These are phyloP conservation scores for Erebia palarica DNA, from an alignment of 2,888 invertebrate species.

Conservation along the genomic window DNA sequence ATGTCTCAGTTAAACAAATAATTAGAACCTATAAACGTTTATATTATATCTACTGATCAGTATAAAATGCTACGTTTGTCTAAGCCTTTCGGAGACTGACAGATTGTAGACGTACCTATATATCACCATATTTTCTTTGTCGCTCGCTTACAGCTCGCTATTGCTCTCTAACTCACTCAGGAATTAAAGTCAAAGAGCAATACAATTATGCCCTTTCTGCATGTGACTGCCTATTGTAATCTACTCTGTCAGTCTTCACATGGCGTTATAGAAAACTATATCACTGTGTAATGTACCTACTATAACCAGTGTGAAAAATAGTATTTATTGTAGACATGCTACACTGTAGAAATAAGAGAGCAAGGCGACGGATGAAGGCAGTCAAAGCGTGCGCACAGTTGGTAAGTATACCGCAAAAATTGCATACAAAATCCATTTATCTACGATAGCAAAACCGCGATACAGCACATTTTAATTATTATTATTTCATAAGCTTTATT, in stretches of 20 bases:
- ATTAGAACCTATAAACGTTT: slow-evolving; percentile 21
- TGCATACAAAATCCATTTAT: slow-evolving; percentile 7
- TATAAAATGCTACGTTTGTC: slow-evolving; percentile 18
- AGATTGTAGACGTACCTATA: slow-evolving; percentile 2
- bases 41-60: slow-evolving; percentile 12
- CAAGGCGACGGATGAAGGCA: slow-evolving; percentile 35
- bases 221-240: not conserved
- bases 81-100: slow-evolving; percentile 1
- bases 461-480: not conserved
- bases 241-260: not conserved
- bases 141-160: too few species aligned
- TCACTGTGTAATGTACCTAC: not conserved
- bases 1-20: slow-evolving; percentile 21
- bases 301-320: slow-evolving; percentile 13
- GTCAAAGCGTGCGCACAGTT: slow-evolving; percentile 26
- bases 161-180: not conserved
- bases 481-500: not conserved
- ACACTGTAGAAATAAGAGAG: slow-evolving; percentile 23
- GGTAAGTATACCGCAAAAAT: slow-evolving; percentile 14
- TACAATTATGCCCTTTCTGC: not conserved
- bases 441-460: not conserved
- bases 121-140: not conserved
- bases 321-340: slow-evolving; percentile 15
- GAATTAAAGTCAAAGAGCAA: not conserved
- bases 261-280: not conserved